A percentile compares a stretch with the other conserved stretches of the same genome.
These are phyloP conservation scores for Sylvia atricapilla DNA, from an alignment of 2,113 vertebrate genomes.

Conservation along the genomic window DNA sequence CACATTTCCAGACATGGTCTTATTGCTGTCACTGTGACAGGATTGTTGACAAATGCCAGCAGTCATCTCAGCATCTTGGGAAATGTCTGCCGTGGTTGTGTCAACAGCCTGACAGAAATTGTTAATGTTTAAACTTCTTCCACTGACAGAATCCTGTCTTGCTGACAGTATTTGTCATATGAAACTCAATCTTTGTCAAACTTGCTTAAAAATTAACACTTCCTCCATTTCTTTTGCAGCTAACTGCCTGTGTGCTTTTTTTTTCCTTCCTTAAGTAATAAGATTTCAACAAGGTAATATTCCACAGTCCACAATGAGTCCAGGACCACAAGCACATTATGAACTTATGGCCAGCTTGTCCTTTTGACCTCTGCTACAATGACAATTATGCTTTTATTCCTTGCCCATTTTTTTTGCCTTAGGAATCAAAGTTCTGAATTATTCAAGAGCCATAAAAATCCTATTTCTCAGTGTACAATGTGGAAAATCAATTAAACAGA, in stretches of 20 bases:
- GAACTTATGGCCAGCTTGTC: slow-evolving; percentile 68
- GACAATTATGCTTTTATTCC: slow-evolving; percentile 73
- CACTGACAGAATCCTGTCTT: slow-evolving; percentile 96
- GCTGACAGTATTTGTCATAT: slow-evolving; percentile 97
- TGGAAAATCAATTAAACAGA: slow-evolving; percentile 72
- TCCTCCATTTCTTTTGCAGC: slow-evolving; percentile 78
- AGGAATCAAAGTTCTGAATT: slow-evolving; percentile 74
- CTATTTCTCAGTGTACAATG: slow-evolving; percentile 61
- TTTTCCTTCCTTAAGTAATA: slow-evolving; percentile 59
- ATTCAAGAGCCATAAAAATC: slow-evolving; percentile 69
- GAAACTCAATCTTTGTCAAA: slow-evolving; percentile 91
- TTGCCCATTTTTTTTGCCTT: slow-evolving; percentile 61
- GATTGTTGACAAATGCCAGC: slow-evolving; percentile 99
- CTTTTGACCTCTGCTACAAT: slow-evolving; percentile 73
- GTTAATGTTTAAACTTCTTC: slow-evolving; percentile 99
- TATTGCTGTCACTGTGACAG: slow-evolving; percentile 94
- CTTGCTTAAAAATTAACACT: slow-evolving; percentile 90
- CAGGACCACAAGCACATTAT: slow-evolving; percentile 36
- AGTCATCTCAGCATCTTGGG: slow-evolving; percentile 99
- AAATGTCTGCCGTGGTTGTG: slow-evolving; percentile 99
- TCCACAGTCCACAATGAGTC: slow-evolving; percentile 54
- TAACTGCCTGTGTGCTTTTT: slow-evolving; percentile 71
- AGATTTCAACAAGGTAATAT: slow-evolving; percentile 70
- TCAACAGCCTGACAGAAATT: slow-evolving; percentile 99
- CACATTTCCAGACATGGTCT: slow-evolving; percentile 92